phyloP scores from a whole-genome alignment of 2,888 invertebrate species.

The Cataglyphis cursor region DNA sequence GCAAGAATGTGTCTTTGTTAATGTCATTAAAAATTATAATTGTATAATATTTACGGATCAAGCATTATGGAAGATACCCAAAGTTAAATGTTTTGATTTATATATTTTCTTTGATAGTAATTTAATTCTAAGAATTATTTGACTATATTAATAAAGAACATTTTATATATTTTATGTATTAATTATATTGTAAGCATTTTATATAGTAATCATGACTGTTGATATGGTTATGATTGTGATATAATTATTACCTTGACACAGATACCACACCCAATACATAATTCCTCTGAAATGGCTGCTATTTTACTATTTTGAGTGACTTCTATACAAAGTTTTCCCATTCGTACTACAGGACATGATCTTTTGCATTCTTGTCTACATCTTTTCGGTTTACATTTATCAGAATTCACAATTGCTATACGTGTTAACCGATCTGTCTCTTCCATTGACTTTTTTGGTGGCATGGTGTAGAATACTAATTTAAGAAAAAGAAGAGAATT shows the following conservation, averaged over 20 bases:
- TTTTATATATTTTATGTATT: background rate
- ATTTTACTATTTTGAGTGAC: conserved; percentile 98
- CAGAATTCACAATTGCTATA: conserved; percentile 98
- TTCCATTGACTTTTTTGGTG: conserved; percentile 91
- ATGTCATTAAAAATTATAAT: conserved; percentile 47
- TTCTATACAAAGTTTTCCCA: conserved; percentile 99
- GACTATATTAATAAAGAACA: background rate
- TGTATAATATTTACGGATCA: background rate
- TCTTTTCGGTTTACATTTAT: conserved; percentile 99
- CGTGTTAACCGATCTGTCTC: conserved; percentile 97
- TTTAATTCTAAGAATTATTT: background rate
- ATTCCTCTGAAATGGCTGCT: conserved; percentile 98
- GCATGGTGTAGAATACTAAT: conserved; percentile 87
- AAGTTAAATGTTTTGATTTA: background rate
- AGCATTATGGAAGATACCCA: background rate
- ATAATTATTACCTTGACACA: conserved; percentile 95
- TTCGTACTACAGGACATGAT: conserved; percentile 99
- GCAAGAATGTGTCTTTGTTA: conserved; percentile 68
- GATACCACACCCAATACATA: conserved; percentile 99
- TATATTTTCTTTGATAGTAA: background rate
- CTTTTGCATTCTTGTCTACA: conserved; percentile 99
- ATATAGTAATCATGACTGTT: background rate
- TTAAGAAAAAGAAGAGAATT: background rate
- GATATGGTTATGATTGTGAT: conserved; percentile 16
- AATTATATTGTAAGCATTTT: background rate